Evolutionary conservation across 2,113 vertebrate genomes (phyloP), one percentile per base, ranked within the genome.

Genomic region (Poicephalus gulielmi): DNA sequence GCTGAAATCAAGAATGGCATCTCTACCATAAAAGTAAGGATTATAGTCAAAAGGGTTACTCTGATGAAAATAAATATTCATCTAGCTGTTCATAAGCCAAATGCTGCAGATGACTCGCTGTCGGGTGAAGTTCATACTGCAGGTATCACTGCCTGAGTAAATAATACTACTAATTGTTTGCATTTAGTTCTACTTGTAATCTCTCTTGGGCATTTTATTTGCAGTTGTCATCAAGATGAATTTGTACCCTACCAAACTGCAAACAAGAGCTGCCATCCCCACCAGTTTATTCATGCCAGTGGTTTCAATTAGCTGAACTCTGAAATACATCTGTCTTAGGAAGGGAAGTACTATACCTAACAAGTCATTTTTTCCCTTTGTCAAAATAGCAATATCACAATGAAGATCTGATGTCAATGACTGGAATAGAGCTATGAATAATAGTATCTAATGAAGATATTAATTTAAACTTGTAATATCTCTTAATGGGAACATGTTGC

Each of bases 391-490:
- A 93, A 70, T 63, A 84, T 50, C 68, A 73, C 79, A 80, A 75
- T 35, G 73, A 88, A 88, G 25, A 60, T 79, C 74, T 88, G 67
- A 80, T 91, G 64, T 90, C 75, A 74, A 8, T 57, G 86, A 82
- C 86, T 91, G 27, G 47, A 77, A 87, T 53, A 70, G 52, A 81
- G 37, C 82, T 53, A 94, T 87, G 89, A 94, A 87, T 81, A 93
- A 95, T 79, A 93, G 53, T 81, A 46, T 80, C 80, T 93, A 94
- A 96, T 95, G 90, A 92, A 93, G 91, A 92, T 95, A 95, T 96
- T 96, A 96, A 96, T 96, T 96, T 96, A 96, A 96, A 95, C 60
- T 80, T 95, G 92, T 92, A 93, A 94, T 94, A 92, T 77, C 78
- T 92, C 82, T 94, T 87, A 95, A 86, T 80, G 73, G 91, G 74